A percentile compares a stretch with the other conserved stretches of the same genome.
Conservation (phyloP, 1,140 invertebrate species). For the Polyergus mexicanus region DNA sequence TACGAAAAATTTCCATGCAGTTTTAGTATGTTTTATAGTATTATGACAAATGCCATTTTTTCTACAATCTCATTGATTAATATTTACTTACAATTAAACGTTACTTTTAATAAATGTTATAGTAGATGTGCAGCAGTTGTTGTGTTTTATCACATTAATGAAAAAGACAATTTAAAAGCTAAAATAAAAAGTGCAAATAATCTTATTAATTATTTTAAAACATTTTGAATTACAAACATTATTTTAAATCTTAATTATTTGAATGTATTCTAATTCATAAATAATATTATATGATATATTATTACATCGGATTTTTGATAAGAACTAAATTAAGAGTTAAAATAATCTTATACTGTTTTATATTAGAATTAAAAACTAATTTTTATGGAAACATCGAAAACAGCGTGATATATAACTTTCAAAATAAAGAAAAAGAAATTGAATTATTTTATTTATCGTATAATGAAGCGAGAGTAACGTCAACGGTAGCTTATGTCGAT, state of each 20-base stretch:
- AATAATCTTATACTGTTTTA: background rate
- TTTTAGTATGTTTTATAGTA: background rate
- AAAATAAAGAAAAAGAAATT: background rate
- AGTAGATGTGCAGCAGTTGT: background rate
- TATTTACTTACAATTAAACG: background rate
- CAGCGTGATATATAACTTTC: background rate
- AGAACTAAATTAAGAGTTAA: background rate
- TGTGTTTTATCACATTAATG: background rate
- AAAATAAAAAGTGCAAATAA: background rate
- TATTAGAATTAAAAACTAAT: background rate
- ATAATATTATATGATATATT: background rate
- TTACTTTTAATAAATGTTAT: background rate
- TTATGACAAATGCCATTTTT: background rate
- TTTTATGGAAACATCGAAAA: slow-evolving; percentile 3
- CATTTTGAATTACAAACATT: background rate
- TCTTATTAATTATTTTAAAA: background rate
- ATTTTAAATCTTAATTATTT: background rate
- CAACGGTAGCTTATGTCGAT: background rate
- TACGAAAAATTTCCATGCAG: background rate
- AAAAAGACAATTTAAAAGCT: background rate
- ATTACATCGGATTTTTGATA: background rate
- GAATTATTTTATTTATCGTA: background rate
- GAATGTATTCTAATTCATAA: background rate
- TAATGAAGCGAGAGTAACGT: background rate
- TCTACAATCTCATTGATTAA: background rate